Evolutionary conservation across 2,113 vertebrate genomes (phyloP).

Genomic region (Morone chrysops): DNA sequence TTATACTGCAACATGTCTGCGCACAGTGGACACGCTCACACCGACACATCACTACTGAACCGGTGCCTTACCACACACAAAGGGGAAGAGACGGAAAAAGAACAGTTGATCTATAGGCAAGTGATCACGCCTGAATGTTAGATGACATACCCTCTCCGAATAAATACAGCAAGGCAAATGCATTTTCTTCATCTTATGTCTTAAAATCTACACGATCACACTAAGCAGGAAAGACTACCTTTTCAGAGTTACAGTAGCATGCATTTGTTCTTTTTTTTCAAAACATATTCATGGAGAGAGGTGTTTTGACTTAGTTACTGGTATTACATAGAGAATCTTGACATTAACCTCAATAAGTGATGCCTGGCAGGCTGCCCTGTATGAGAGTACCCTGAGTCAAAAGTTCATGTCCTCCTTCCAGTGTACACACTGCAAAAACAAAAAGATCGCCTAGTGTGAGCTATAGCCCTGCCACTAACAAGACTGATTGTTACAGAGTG

Average conservation of each 20-base stretch:
- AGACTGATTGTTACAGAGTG: conserved; percentile 88
- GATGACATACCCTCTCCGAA: background rate
- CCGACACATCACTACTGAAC: conserved; percentile 40
- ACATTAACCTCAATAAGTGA: conserved; percentile 51
- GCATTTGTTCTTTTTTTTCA: background rate
- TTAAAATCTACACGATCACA: background rate
- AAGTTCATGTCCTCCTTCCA: conserved; percentile 87
- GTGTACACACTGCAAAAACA: conserved; percentile 89
- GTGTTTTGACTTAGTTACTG: conserved; percentile 26
- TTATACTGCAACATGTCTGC: conserved; percentile 68
- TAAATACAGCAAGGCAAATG: background rate
- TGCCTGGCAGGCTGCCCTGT: conserved; percentile 47
- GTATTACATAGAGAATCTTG: conserved; percentile 6
- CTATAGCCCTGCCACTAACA: conserved; percentile 81
- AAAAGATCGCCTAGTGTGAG: conserved; percentile 83
- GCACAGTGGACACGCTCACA: conserved; percentile 43
- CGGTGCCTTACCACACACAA: conserved; percentile 42
- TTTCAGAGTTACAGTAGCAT: background rate
- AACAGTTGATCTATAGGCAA: background rate
- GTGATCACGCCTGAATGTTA: background rate
- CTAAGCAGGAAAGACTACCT: background rate
- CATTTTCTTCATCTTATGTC: background rate
- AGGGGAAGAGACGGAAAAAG: background rate
- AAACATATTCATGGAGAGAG: background rate
- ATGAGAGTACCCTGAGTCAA: conserved; percentile 67